These are phyloP conservation scores for Andrena flavipes DNA, from an alignment of 2,888 invertebrate genomes.

Conservation along the genomic window DNA sequence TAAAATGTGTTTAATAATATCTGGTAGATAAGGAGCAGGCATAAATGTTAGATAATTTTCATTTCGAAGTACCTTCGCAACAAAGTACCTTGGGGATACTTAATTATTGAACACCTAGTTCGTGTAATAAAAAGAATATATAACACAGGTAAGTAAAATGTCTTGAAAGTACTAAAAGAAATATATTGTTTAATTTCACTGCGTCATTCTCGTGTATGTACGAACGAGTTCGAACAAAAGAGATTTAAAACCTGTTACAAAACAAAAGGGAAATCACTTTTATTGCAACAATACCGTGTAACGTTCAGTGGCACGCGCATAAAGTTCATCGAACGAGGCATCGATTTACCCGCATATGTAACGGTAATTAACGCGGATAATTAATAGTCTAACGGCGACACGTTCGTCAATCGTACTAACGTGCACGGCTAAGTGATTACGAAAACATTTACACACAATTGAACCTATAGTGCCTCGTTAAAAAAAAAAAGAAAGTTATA, in stretches of 20 bases:
- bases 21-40: background rate
- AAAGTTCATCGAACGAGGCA: slow-evolving; percentile 42
- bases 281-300: background rate
- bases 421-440: slow-evolving; percentile 19
- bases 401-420: slow-evolving; percentile 33
- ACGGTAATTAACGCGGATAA: slow-evolving; percentile 61
- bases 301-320: slow-evolving; percentile 2
- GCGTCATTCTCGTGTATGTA: too few relatives aligned
- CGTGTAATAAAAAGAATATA: too few relatives aligned
- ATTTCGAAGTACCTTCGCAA: background rate
- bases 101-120: too few relatives aligned
- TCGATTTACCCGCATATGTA: slow-evolving; percentile 45
- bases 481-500: slow-evolving; percentile 19
- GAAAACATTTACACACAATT: slow-evolving; percentile 42
- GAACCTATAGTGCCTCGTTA: background rate
- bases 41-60: background rate
- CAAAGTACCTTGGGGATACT: too few relatives aligned
- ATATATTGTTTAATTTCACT: too few relatives aligned
- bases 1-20: background rate
- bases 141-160: too few relatives aligned
- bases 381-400: slow-evolving; percentile 57
- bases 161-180: too few relatives aligned
- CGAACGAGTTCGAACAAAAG: too few relatives aligned
- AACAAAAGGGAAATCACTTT: background rate
- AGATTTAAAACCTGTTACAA: background rate